Conservation (phyloP, 2,888 invertebrate species). For the Penaeus monodon region DNA sequence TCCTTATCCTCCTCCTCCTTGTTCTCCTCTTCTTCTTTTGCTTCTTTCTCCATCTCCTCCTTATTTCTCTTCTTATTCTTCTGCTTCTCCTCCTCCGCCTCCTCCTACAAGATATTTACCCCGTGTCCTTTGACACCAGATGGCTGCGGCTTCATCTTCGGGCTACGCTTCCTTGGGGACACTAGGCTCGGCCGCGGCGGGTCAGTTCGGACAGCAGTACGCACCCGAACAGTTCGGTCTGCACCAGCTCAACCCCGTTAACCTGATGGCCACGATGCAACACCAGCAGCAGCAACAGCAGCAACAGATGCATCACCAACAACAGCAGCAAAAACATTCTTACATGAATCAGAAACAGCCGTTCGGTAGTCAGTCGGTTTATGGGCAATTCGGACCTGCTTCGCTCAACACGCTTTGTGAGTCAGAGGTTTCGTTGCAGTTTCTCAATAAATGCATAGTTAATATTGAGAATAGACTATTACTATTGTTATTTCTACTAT, state of each 20-base stretch:
- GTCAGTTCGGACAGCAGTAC: constrained; percentile 15
- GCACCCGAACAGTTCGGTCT: constrained; percentile 55
- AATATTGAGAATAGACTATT: too few relatives aligned
- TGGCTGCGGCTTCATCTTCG: constrained; percentile 34
- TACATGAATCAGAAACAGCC: constrained; percentile 26
- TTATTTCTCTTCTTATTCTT: neutral
- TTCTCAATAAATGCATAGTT: neutral
- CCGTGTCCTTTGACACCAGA: neutral
- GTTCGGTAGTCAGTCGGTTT: constrained; percentile 42
- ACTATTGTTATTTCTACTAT: too few relatives aligned
- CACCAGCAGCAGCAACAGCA: constrained; percentile 48
- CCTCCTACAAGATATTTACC: too few relatives aligned
- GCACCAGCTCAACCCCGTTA: constrained; percentile 55
- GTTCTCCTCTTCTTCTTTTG: neutral
- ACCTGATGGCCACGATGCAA: constrained; percentile 42
- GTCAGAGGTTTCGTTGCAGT: neutral
- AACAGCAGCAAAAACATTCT: too few relatives aligned
- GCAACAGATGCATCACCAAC: constrained; percentile 31
- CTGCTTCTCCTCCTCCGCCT: neutral
- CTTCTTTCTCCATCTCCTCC: neutral
- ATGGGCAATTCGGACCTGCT: constrained; percentile 57
- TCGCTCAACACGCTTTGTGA: constrained; percentile 48
- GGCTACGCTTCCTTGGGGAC: constrained; percentile 57
- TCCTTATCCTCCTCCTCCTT: neutral
- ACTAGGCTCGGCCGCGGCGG: constrained; percentile 31